Base-by-base conservation (phyloP, 2,113 vertebrate species). In the Chionodraco myersi region DNA sequence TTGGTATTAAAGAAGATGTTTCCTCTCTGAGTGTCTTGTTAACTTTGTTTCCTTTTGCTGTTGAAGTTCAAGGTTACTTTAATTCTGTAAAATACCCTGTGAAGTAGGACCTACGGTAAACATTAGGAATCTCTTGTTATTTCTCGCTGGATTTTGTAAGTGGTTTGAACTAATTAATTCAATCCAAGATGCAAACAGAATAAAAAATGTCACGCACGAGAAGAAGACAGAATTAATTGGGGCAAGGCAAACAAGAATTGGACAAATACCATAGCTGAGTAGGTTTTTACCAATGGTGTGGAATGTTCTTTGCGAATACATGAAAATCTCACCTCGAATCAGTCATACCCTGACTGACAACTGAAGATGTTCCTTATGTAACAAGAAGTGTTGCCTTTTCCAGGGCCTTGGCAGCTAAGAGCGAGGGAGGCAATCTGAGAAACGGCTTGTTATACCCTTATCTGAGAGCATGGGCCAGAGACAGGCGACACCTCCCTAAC, bases 391-490 rank as follows among this genome's bases (percentile, higher is more conserved):
- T 57, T 69, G 49, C 71, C 53, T 77, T 70, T 70, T 47, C 57
- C 11, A 16, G 45, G 41, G 62, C 65, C 44, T 66, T 63, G 57
- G 61, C 83, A 79, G 63, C 75, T 21, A 57, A 66, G 79, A 75
- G 68, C 70, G 53, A 56, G 5, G 23, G 74, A 85, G 75, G 76
- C 77, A 74, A 81, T 86, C 77, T 52, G 48, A 75, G 79, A 10
- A 64, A 51, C 59, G 54, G 63, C 56, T 54, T 64, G 72, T 79
- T 88, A 75, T 79, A 58, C 71, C 72, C 69, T 86, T 91, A 85
- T 92, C 87, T 89, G 75, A 77, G 81, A 88, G 77, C 77, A 54
- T 6, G 26, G 78, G 61, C 76, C 54, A 34, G 58, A 88, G 85
- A 87, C 76, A 65, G 65, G 26, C 49, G 30, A 53, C 84, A 84